Conservation (phyloP, 2,113 vertebrate genomes). For the Felis catus region DNA sequence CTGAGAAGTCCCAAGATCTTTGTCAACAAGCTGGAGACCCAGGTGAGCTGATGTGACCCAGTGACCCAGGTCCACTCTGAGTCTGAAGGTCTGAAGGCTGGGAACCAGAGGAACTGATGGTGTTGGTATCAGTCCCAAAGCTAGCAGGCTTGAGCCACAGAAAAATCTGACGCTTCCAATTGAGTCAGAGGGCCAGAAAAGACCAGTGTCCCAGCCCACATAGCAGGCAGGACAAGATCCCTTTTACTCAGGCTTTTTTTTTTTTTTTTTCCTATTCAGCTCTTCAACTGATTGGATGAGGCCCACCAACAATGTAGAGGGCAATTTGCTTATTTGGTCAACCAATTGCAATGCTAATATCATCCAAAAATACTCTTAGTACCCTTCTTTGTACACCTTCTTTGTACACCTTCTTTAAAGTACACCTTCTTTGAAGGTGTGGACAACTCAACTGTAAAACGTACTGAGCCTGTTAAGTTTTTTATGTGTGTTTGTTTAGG, state of each 20-base stretch:
- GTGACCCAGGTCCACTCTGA: neutral
- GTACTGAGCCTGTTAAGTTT: neutral
- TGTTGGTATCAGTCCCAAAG: neutral
- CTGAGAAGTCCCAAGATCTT: neutral
- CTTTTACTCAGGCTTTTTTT: neutral
- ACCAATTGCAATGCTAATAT: neutral
- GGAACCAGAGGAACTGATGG: neutral
- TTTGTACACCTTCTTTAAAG: neutral
- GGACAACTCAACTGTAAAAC: neutral
- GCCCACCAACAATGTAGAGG: neutral
- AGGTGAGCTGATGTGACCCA: neutral
- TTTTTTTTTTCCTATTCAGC: neutral
- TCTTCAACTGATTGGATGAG: neutral
- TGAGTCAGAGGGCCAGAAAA: neutral
- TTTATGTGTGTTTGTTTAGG: neutral
- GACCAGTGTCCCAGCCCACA: neutral
- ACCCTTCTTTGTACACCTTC: too few species aligned
- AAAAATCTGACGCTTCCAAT: neutral
- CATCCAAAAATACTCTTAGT: neutral
- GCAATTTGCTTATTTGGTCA: neutral
- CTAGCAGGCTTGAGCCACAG: neutral
- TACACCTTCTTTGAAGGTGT: neutral
- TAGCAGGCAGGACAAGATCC: neutral
- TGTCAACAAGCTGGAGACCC: neutral
- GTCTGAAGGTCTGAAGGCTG: neutral